Percentiles rank a stretch among this genome's conserved stretches.
Conservation (phyloP, 2,797 vertebrate species). For the Eupleurogrammus muticus region DNA sequence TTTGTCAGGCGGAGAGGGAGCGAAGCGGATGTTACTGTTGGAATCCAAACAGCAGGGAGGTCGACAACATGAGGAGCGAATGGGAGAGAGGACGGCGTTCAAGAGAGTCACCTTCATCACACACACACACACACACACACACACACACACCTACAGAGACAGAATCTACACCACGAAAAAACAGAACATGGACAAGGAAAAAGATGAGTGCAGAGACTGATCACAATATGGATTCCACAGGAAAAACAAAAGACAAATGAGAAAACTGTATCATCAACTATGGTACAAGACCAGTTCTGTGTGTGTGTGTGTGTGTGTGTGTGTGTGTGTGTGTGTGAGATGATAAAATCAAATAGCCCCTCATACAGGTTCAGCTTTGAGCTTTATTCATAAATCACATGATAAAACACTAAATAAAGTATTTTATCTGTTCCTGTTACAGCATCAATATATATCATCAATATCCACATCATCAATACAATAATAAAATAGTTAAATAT, state of each 20-base stretch:
- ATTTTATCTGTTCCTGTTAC: too few species aligned
- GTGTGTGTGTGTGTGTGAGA: too few species aligned
- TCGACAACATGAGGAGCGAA: slow-evolving; percentile 44
- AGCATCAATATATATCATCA: too few species aligned
- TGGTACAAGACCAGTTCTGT: background rate
- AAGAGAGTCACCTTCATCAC: slow-evolving; percentile 38
- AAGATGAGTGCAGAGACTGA: background rate
- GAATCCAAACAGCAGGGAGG: slow-evolving; percentile 18
- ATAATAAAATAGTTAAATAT: too few species aligned
- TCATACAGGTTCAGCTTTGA: too few species aligned
- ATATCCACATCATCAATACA: too few species aligned
- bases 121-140: too few species aligned
- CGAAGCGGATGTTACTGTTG: slow-evolving; percentile 33
- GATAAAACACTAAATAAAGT: too few species aligned
- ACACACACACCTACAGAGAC: background rate
- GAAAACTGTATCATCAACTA: background rate
- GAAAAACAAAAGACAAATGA: background rate
- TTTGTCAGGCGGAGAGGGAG: slow-evolving; percentile 38
- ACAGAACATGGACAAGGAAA: background rate
- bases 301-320: too few species aligned
- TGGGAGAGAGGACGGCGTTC: slow-evolving; percentile 4
- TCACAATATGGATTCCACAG: background rate
- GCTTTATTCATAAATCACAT: too few species aligned
- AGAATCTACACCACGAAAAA: background rate
- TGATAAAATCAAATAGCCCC: too few species aligned